phyloP scores from a whole-genome alignment of 2,888 invertebrate species.

The Lordiphosa andalusiaca region DNA sequence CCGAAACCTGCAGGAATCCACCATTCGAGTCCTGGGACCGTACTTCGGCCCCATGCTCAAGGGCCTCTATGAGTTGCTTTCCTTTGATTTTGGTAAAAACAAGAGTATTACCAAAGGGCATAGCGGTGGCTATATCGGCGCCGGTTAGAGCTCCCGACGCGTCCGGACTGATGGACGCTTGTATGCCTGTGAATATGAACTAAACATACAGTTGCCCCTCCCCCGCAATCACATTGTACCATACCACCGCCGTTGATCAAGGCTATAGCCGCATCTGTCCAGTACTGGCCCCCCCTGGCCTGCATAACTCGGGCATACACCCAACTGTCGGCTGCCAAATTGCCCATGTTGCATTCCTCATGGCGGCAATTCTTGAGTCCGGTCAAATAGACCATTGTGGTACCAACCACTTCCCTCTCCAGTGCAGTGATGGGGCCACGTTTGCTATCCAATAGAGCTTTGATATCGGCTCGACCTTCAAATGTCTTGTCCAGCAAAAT shows the following conservation, averaged over 20 bases:
- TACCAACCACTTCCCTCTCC: slow-evolving; percentile 82
- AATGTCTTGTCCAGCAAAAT: slow-evolving; percentile 85
- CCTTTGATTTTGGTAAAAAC: slow-evolving; percentile 85
- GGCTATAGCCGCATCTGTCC: slow-evolving; percentile 82
- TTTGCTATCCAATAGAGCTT: slow-evolving; percentile 82
- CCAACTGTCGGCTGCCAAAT: slow-evolving; percentile 88
- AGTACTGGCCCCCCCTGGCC: slow-evolving; percentile 50
- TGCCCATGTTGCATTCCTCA: slow-evolving; percentile 90
- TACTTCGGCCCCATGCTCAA: slow-evolving; percentile 84
- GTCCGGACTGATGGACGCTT: slow-evolving; percentile 83
- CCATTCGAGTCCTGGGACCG: slow-evolving; percentile 80
- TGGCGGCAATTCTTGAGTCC: slow-evolving; percentile 84
- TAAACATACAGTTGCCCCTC: too few relatives aligned
- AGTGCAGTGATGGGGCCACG: slow-evolving; percentile 80
- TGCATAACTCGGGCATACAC: slow-evolving; percentile 81
- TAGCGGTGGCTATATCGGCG: slow-evolving; percentile 85
- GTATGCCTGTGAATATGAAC: slow-evolving; percentile 81
- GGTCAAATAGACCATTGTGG: slow-evolving; percentile 85
- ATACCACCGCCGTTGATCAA: slow-evolving; percentile 88
- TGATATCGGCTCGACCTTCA: slow-evolving; percentile 83
- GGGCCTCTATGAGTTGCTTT: slow-evolving; percentile 82
- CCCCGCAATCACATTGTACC: too few relatives aligned
- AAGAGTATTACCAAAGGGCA: slow-evolving; percentile 88
- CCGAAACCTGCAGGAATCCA: slow-evolving; percentile 91
- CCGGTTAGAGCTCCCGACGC: slow-evolving; percentile 83